Conservation (phyloP, 2,113 vertebrate species). For the Theristicus caerulescens region DNA sequence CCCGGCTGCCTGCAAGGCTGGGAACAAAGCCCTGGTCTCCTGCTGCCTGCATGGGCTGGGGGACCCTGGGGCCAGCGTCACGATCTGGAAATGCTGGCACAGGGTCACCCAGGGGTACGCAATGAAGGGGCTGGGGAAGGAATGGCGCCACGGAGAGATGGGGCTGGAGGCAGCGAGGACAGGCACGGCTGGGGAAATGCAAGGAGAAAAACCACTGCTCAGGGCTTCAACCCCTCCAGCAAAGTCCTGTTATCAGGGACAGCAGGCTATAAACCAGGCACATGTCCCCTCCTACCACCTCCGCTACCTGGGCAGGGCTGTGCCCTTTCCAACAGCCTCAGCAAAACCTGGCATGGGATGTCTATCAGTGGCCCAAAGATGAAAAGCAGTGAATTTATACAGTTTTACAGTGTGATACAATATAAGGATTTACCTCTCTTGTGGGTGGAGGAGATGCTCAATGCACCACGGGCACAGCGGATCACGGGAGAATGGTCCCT, state of each 20-base stretch:
- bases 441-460: background rate
- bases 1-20: background rate
- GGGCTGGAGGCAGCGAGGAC: background rate
- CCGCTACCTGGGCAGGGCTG: background rate
- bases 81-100: background rate
- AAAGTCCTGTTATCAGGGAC: background rate
- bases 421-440: background rate
- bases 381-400: background rate
- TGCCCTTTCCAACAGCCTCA: background rate
- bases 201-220: background rate
- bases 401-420: background rate
- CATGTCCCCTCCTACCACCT: background rate
- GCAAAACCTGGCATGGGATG: background rate
- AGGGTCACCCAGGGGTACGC: background rate
- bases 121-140: background rate
- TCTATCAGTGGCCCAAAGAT: background rate
- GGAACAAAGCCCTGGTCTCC: background rate
- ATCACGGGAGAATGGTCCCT: background rate
- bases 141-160: fast-evolving
- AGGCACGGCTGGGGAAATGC: background rate
- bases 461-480: fast-evolving
- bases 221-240: background rate
- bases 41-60: background rate
- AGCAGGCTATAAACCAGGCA: background rate
- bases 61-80: background rate